Base-by-base conservation (phyloP, 1,140 invertebrate species). In the Teleogryllus occipitalis region DNA sequence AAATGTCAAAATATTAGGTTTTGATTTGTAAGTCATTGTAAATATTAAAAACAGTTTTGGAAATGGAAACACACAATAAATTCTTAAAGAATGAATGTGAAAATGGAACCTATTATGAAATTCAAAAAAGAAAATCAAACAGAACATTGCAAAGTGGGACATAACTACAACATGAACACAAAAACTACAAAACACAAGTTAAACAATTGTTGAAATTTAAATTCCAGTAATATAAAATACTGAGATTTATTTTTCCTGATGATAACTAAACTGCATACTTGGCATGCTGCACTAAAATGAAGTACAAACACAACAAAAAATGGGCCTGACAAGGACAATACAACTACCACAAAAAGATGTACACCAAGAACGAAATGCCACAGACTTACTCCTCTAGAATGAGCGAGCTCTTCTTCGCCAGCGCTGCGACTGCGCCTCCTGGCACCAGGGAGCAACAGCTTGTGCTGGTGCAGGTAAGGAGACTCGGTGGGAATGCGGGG, bases 401-500 rank as follows among this genome's bases (percentile, higher is more conserved):
- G 78, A 73, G 18, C 73, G 27, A 82, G 86, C 83, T 86, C 90
- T 85, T 84, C 88, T 78, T 87, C 85, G 47, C 84, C 85, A 27
- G 83, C 83, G 81, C 84, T 85, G 18, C 84, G 81, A 77, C 78
- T 77, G 48, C 85, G 80, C 14, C 84, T 75, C 10, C 84, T 75
- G 54, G 78, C 81, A 15, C 82, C 81, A 74, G 82, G 82, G n/a
- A 83, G 80, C 21, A 83, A 80, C 27, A 85, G 73, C 81, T 85
- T 84, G 78, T 86, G 84, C 7, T 85, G 85, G 81, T 85, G 84
- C 77, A 75, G 81, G 86, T 88, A 87, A 80, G 89, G 84, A 82
- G 89, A 83, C 84, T 96, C 93, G 5, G 91, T 90, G 5, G 97
- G 96, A 81, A 99, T 88, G 77, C 97, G 91, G 7, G 97, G 97